Conservation (phyloP, 2,113 vertebrate genomes). For the Tyrannus savana region DNA sequence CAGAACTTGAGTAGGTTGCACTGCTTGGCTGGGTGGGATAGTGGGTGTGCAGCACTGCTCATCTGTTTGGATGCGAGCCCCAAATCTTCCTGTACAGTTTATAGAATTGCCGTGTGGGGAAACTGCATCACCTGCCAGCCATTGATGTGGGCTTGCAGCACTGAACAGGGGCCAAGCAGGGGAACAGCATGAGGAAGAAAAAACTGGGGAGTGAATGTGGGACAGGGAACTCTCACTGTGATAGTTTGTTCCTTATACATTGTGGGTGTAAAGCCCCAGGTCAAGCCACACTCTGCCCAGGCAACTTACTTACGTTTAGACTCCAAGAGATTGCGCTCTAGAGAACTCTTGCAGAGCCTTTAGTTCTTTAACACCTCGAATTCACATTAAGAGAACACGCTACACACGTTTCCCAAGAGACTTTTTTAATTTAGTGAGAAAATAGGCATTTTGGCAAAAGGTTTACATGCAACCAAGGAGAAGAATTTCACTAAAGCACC, state of each 20-base stretch:
- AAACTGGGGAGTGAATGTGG: not conserved
- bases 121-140: not conserved
- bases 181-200: not conserved
- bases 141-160: not conserved
- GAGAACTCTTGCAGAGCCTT: not conserved
- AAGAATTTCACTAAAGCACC: not conserved
- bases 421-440: not conserved
- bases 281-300: not conserved
- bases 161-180: not conserved
- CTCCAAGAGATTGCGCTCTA: not conserved
- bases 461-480: not conserved
- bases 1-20: not conserved
- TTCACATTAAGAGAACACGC: not conserved
- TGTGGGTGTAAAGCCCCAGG: not conserved
- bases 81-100: not conserved
- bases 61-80: not conserved
- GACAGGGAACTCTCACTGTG: not conserved
- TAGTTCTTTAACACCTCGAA: not conserved
- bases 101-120: not conserved
- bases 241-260: not conserved
- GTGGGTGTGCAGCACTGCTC: not conserved
- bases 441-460: not conserved
- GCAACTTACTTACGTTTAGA: not conserved
- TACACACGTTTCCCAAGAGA: not conserved
- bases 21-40: not conserved